Percentiles rank a stretch among this genome's conserved stretches.
Evolutionary conservation across 2,113 vertebrate genomes (phyloP).

Genomic region (Tachycineta bicolor): DNA sequence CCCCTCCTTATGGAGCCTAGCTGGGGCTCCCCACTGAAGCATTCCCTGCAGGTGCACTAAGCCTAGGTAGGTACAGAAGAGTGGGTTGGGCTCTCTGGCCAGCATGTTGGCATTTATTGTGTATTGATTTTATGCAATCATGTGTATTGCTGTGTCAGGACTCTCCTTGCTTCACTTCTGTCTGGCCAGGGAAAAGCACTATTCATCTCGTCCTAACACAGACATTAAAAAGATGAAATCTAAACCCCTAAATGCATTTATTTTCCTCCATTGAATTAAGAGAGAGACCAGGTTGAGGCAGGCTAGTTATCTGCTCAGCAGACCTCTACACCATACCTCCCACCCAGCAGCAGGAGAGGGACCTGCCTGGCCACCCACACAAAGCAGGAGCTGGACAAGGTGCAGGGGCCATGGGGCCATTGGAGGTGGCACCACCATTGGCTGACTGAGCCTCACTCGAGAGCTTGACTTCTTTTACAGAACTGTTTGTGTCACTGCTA

Average conservation of each 20-base stretch:
- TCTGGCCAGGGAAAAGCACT: neutral
- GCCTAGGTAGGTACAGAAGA: neutral
- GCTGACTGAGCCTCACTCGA: neutral
- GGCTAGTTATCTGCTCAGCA: neutral
- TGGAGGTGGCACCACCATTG: neutral
- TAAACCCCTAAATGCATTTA: neutral
- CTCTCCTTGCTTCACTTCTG: fast-evolving
- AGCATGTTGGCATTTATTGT: neutral
- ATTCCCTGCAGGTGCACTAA: neutral
- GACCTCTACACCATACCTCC: neutral
- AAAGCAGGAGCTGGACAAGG: neutral
- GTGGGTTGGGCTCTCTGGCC: neutral
- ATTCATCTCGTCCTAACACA: neutral
- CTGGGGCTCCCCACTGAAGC: fast-evolving
- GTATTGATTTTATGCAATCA: no score
- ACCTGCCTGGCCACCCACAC: neutral
- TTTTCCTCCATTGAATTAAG: neutral
- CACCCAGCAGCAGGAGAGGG: neutral
- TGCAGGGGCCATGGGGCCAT: fast-evolving
- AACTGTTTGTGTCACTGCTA: neutral
- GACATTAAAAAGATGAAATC: neutral
- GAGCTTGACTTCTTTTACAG: neutral
- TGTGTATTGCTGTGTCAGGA: neutral
- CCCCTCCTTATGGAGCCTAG: neutral
- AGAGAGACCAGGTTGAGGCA: neutral